Evolutionary conservation across 2,888 invertebrate genomes (phyloP).

Genomic region (Philereme vetulata): DNA sequence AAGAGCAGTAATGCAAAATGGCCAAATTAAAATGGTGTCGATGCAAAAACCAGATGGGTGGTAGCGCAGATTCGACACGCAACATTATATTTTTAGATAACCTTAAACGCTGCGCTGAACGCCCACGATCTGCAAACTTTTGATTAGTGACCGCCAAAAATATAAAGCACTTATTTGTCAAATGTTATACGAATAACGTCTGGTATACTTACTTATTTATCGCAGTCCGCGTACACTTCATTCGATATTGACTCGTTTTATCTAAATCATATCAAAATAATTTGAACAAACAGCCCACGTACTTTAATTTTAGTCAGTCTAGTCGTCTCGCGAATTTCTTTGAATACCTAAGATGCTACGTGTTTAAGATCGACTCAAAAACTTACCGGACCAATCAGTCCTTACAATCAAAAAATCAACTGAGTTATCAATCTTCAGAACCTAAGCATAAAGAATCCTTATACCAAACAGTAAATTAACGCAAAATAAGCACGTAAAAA

Average conservation of each 20-base stretch:
- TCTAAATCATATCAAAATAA: background rate
- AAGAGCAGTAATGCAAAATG: conserved; percentile 1
- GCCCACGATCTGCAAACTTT: conserved; percentile 53
- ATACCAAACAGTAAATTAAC: too few species aligned
- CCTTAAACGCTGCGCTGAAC: conserved; percentile 58
- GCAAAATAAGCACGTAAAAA: too few species aligned
- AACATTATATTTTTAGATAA: conserved; percentile 65
- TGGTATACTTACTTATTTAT: conserved; percentile 20
- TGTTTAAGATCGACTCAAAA: too few species aligned
- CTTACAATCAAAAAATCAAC: too few species aligned
- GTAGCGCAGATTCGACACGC: conserved; percentile 46
- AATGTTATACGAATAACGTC: conserved; percentile 25
- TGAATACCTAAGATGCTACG: too few species aligned
- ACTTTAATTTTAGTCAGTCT: background rate
- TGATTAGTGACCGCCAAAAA: conserved; percentile 44
- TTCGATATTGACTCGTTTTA: conserved; percentile 1
- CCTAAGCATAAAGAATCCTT: too few species aligned
- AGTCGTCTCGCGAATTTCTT: background rate
- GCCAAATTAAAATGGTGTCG: conserved; percentile 19
- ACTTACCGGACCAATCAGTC: too few species aligned
- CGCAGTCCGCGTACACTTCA: background rate
- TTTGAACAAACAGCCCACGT: background rate
- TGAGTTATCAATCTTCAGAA: too few species aligned
- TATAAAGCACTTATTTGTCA: conserved; percentile 36
- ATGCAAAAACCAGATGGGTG: conserved; percentile 24